These are phyloP conservation scores for Cacatua alba DNA, from an alignment of 2,113 vertebrate genomes.

Conservation along the genomic window DNA sequence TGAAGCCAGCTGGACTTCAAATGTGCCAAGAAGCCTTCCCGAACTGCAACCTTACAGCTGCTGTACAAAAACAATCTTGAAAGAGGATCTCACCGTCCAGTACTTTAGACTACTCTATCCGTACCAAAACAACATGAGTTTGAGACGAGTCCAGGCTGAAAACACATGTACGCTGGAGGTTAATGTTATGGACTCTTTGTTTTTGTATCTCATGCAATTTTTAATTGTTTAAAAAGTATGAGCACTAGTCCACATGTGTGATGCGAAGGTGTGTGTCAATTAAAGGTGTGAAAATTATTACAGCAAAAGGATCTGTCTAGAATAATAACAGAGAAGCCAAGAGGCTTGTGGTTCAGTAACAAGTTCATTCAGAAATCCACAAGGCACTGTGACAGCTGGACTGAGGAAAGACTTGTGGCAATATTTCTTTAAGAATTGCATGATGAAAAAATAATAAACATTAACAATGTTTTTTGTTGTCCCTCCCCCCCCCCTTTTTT, in stretches of 20 bases:
- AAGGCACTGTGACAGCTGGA: neutral
- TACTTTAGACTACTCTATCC: neutral
- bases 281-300: neutral
- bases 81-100: neutral
- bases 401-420: neutral
- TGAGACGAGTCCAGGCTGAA: neutral
- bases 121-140: neutral
- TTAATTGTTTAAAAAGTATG: neutral
- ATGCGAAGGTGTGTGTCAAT: neutral
- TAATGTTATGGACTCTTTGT: neutral
- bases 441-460: conserved; percentile 42
- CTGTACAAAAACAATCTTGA: neutral
- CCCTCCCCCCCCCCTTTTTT: neutral
- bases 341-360: neutral
- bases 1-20: neutral
- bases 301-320: neutral
- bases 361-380: conserved; percentile 22
- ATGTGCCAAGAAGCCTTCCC: neutral
- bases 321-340: conserved; percentile 1
- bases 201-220: neutral
- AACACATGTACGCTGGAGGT: neutral
- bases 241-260: neutral
- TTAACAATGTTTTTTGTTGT: neutral
- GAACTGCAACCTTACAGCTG: neutral
- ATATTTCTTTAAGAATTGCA: neutral